Evolutionary conservation across 2,113 vertebrate genomes (phyloP).

Genomic region (Muntiacus muntjak): DNA sequence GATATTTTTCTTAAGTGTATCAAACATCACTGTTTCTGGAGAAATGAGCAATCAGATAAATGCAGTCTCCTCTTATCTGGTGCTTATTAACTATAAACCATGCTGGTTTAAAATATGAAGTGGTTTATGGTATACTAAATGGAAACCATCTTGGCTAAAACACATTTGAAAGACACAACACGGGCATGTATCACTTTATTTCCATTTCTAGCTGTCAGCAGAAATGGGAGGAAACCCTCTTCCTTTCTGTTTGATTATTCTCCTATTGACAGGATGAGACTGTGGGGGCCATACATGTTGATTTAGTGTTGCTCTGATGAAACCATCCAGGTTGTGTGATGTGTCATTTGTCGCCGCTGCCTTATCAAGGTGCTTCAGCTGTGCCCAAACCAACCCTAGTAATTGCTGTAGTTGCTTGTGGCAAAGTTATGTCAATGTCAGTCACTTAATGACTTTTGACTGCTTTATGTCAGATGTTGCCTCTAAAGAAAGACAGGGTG

Average conservation of each 20-base stretch:
- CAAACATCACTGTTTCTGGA: constrained; percentile 15
- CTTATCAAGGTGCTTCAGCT: constrained; percentile 87
- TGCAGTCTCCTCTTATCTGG: constrained; percentile 33
- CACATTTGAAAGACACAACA: constrained; percentile 65
- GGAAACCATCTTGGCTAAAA: constrained; percentile 69
- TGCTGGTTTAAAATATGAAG: constrained; percentile 55
- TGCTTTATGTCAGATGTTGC: constrained; percentile 72
- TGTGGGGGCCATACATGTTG: constrained; percentile 77
- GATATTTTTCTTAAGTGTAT: background rate
- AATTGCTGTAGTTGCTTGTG: constrained; percentile 85
- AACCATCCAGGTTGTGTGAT: constrained; percentile 79
- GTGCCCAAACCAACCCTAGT: constrained; percentile 77
- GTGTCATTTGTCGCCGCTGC: constrained; percentile 84
- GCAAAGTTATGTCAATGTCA: constrained; percentile 90
- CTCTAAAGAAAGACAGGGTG: constrained; percentile 64
- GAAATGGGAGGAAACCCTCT: constrained; percentile 64
- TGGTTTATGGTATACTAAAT: constrained; percentile 62
- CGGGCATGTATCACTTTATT: constrained; percentile 64
- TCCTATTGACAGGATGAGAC: constrained; percentile 74
- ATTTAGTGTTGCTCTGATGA: constrained; percentile 82
- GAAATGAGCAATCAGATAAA: constrained; percentile 46
- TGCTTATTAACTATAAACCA: constrained; percentile 39
- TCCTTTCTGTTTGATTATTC: constrained; percentile 79
- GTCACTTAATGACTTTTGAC: constrained; percentile 81
- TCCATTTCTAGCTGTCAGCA: constrained; percentile 72